Conservation (phyloP, 2,797 vertebrate species). For the Hapalemur alaotrensis region DNA sequence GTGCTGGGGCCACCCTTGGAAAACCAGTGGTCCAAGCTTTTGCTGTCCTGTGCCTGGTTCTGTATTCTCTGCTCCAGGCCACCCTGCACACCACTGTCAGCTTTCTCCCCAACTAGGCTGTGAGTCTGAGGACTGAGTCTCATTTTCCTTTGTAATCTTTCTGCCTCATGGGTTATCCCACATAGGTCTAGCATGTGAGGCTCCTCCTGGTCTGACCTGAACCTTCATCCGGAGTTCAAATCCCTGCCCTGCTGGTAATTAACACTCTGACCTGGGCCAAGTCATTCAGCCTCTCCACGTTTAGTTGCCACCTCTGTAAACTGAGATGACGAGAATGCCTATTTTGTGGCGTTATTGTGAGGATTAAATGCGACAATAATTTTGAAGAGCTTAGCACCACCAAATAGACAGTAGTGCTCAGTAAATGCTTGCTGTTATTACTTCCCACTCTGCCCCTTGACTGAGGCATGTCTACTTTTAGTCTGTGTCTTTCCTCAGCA, state of each 20-base stretch:
- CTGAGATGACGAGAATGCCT: neutral
- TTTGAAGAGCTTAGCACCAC: neutral
- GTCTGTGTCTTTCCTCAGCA: neutral
- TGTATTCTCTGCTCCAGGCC: neutral
- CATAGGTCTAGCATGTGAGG: neutral
- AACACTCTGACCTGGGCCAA: neutral
- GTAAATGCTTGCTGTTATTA: neutral
- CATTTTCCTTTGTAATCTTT: neutral
- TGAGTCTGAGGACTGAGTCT: neutral
- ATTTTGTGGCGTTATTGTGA: neutral
- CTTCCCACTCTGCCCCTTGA: neutral
- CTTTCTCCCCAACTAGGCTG: neutral
- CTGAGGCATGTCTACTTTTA: neutral
- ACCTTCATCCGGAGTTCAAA: neutral
- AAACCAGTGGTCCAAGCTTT: neutral
- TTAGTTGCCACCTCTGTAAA: neutral
- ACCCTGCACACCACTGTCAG: neutral
- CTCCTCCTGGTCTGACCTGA: neutral
- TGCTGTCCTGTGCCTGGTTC: neutral
- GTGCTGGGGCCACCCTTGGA: neutral
- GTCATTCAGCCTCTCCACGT: neutral
- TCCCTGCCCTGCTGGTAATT: neutral
- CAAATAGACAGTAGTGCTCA: neutral
- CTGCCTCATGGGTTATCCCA: neutral
- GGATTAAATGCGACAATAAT: neutral